Evolutionary conservation across 2,797 vertebrate species (phyloP).

Genomic region (Channa striata): DNA sequence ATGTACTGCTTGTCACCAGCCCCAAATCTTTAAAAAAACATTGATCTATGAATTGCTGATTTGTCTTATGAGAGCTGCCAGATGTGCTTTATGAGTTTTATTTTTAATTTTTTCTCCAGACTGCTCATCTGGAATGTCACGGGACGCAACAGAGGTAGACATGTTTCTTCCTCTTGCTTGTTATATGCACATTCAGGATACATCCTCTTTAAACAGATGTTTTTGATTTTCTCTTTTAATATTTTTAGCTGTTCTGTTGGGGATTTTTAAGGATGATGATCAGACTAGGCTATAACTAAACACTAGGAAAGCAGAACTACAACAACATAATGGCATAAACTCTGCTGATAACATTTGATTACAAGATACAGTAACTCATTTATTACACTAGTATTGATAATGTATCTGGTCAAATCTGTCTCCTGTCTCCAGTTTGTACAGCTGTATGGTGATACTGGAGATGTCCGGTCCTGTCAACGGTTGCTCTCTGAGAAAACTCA

Average conservation of each 20-base stretch:
- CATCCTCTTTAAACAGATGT: too few species aligned
- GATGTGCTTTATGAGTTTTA: neutral
- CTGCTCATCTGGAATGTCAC: conserved; percentile 67
- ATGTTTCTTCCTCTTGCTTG: neutral
- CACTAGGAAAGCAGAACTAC: neutral
- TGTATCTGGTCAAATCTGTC: neutral
- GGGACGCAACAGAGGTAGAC: conserved; percentile 63
- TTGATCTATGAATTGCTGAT: neutral
- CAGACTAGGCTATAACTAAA: neutral
- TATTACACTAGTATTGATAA: neutral
- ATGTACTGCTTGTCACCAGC: neutral
- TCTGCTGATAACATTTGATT: neutral
- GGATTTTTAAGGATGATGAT: too few species aligned
- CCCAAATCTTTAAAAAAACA: neutral
- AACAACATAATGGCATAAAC: neutral
- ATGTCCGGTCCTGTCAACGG: conserved; percentile 52
- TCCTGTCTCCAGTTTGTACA: conserved; percentile 57
- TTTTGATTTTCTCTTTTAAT: too few species aligned
- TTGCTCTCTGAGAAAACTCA: conserved; percentile 49
- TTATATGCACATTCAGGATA: neutral
- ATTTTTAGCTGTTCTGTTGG: too few species aligned
- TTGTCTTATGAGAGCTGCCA: neutral
- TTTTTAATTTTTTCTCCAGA: conserved; percentile 45
- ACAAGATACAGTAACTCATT: neutral
- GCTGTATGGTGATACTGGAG: conserved; percentile 75